A percentile compares a stretch with the other conserved stretches of the same genome.
Evolutionary conservation across 2,113 vertebrate species (phyloP).

Genomic region (Semicossyphus pulcher): DNA sequence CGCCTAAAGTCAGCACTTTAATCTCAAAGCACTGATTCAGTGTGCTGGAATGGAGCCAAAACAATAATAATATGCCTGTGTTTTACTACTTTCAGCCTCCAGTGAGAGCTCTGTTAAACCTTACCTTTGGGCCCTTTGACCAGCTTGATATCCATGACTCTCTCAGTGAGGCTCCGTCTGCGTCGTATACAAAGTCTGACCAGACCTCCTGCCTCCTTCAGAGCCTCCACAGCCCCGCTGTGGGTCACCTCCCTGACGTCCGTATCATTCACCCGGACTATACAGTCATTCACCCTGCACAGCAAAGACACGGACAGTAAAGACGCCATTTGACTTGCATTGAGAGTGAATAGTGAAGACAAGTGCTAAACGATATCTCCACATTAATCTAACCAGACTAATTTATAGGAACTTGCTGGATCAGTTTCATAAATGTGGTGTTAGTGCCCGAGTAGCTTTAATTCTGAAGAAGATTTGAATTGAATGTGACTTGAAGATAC

Average conservation of each 20-base stretch:
- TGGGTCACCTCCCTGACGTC: conserved; percentile 96
- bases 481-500: too few species aligned
- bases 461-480: too few species aligned
- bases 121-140: conserved; percentile 98
- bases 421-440: too few species aligned
- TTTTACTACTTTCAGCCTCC: background rate
- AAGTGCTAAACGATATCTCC: too few species aligned
- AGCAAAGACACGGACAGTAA: background rate
- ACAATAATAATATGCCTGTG: background rate
- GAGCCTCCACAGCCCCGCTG: conserved; percentile 95
- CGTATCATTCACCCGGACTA: conserved; percentile 94
- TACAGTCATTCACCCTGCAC: conserved; percentile 93
- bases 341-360: too few species aligned
- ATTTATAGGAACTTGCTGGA: too few species aligned
- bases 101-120: background rate
- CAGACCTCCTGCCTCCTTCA: conserved; percentile 95
- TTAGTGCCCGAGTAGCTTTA: too few species aligned
- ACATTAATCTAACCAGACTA: too few species aligned
- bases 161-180: conserved; percentile 91
- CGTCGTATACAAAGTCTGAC: conserved; percentile 94
- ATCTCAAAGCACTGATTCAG: background rate
- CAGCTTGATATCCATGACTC: conserved; percentile 95
- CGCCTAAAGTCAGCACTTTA: background rate
- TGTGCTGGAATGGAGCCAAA: background rate
- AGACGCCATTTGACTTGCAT: background rate